Evolutionary conservation across 2,113 vertebrate species (phyloP), one percentile per base, ranked within the genome.

Genomic region (Semnornis frantzii): DNA sequence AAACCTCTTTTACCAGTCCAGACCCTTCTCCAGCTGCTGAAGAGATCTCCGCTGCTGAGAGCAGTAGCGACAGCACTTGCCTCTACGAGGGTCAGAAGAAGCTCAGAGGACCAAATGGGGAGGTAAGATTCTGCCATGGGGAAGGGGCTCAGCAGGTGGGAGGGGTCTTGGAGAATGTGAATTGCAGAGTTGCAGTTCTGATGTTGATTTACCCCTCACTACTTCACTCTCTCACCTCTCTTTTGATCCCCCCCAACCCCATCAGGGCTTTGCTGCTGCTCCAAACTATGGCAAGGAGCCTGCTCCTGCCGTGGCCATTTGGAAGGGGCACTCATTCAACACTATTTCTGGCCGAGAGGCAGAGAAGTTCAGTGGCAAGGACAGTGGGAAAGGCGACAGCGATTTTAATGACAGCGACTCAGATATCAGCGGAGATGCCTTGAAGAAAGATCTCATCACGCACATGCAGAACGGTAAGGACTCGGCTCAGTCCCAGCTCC

Each of bases 321-420:
- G 99, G 99, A 99, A 99, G 86, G 99, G 99, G 10, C 99, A 99
- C 71, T 99, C 99, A 0, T 99, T 99, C 96, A 99, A 99, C 37
- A 99, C 99, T 16, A 99, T 99, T 87, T 98, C 99, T 0, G 98
- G 98, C 14, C 97, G 99, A 77, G 99, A 99, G 80, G 99, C 98
- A 2, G 99, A 99, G 92, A 98, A 98, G 87, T 99, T 99, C 97
- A 99, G 99, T 4, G 99, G 99, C 60, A 99, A 99, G 97, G 99
- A 99, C 97, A 99, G 99, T 3, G 99, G 99, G 20, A 99, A 99
- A 96, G 99, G 99, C 0, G 99, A 99, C 98, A 99, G 99, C 11
- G 99, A 99, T 97, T 99, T 99, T 96, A 99, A 99, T 0, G 99
- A 99, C 98, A 99, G 99, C 0, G 99, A 99, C 65, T 99, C 99